A percentile compares a stretch with the other conserved stretches of the same genome.
These are phyloP conservation scores for Aporophyla lueneburgensis DNA, from an alignment of 2,888 invertebrate genomes.

Conservation along the genomic window DNA sequence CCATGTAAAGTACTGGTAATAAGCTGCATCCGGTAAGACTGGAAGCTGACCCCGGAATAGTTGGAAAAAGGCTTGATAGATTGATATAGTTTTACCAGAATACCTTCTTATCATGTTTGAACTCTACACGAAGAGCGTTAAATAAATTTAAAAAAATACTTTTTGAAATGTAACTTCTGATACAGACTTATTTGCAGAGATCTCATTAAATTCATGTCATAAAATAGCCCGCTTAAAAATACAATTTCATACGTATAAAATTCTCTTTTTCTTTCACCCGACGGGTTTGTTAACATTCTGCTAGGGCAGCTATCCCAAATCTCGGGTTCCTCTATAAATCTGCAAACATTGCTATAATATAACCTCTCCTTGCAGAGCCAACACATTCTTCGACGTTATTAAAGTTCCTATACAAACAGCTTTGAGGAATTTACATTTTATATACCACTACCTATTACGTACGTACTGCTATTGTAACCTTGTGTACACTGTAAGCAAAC, in stretches of 20 bases:
- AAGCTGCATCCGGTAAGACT: too few relatives aligned
- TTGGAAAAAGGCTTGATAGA: too few relatives aligned
- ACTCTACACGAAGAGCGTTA: background rate
- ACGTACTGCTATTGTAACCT: conserved; percentile 31
- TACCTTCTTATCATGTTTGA: background rate
- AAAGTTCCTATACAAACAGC: conserved; percentile 55
- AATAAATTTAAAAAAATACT: conserved; percentile 8
- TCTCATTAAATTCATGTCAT: background rate
- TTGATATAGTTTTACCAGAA: background rate
- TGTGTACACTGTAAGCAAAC: conserved; percentile 34
- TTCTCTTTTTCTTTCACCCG: conserved; percentile 1
- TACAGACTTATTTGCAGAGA: background rate
- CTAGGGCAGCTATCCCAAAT: conserved; percentile 26
- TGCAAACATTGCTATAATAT: conserved; percentile 35
- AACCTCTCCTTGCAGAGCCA: conserved; percentile 17
- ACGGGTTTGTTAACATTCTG: conserved; percentile 33
- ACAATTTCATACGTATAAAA: conserved; percentile 1
- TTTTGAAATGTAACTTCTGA: background rate
- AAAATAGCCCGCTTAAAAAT: conserved; percentile 13
- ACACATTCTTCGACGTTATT: conserved; percentile 49
- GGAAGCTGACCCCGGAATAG: too few relatives aligned
- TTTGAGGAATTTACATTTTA: conserved; percentile 41
- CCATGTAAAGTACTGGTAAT: too few relatives aligned
- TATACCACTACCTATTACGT: conserved; percentile 23
- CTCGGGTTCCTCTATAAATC: conserved; percentile 26